These are phyloP conservation scores for Redunca redunca DNA, from an alignment of 2,113 vertebrate species.

Conservation along the genomic window DNA sequence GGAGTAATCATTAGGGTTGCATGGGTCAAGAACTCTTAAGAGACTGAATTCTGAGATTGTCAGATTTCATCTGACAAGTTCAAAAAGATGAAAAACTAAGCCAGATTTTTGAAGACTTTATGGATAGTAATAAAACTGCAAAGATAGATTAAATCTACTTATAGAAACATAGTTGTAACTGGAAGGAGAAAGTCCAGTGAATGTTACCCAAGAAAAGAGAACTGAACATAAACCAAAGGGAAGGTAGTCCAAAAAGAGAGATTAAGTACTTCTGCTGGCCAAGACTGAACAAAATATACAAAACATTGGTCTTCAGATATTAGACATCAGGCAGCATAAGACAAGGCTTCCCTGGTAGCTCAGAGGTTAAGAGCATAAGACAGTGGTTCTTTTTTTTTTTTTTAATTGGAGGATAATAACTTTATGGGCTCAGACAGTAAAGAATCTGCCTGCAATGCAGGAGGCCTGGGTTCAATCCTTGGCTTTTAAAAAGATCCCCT, in stretches of 20 bases:
- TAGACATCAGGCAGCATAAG: background rate
- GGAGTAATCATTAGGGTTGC: background rate
- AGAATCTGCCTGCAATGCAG: background rate
- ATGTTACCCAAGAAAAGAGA: background rate
- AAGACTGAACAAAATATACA: background rate
- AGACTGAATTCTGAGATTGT: background rate
- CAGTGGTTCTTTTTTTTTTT: background rate
- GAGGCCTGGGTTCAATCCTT: background rate
- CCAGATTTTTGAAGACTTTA: background rate
- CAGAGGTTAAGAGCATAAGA: background rate
- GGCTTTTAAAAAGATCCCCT: background rate
- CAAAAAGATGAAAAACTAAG: background rate
- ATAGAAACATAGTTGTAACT: background rate
- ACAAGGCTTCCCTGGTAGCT: too few species aligned
- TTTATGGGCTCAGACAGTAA: background rate
- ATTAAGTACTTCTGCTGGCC: background rate
- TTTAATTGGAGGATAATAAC: background rate
- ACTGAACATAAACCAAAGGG: background rate
- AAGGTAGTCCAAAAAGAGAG: background rate
- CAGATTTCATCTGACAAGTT: background rate
- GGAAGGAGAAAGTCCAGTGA: background rate
- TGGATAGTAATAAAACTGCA: background rate
- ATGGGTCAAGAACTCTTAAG: background rate
- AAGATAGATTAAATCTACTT: background rate
- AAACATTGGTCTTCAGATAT: background rate